These are phyloP conservation scores for Axea sp. DNA, from an alignment of 2,888 invertebrate species.

Conservation along the genomic window DNA sequence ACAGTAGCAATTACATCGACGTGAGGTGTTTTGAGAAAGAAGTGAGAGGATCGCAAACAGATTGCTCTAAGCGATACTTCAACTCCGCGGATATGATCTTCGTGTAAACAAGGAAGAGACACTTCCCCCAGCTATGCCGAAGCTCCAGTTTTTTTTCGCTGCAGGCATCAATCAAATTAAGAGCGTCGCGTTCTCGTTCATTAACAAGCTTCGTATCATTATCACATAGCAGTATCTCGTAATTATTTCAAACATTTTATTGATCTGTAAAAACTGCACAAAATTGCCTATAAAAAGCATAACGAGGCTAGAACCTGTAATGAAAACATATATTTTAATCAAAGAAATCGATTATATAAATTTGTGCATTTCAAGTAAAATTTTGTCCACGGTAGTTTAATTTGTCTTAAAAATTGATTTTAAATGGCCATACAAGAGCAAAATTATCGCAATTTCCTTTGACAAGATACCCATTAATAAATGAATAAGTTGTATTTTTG, in stretches of 20 bases:
- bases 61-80: slow-evolving; percentile 11
- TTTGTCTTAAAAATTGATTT: no score
- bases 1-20: slow-evolving; percentile 29
- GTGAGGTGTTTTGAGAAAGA: slow-evolving; percentile 19
- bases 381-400: no score
- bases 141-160: slow-evolving; percentile 47
- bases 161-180: slow-evolving; percentile 49
- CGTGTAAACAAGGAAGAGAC: slow-evolving; percentile 46
- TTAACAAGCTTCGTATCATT: slow-evolving; percentile 49
- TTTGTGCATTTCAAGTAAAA: no score
- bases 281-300: slow-evolving; percentile 16
- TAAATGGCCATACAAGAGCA: no score
- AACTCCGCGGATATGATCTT: slow-evolving; percentile 5
- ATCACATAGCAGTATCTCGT: slow-evolving; percentile 38
- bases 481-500: no score
- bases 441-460: no score
- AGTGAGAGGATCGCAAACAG: slow-evolving; percentile 22
- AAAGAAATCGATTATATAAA: no score
- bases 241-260: slow-evolving; percentile 43
- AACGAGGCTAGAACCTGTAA: slow-evolving; percentile 17
- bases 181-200: slow-evolving; percentile 43
- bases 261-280: slow-evolving; percentile 8
- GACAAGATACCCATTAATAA: no score
- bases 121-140: slow-evolving; percentile 35
- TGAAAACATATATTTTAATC: no score